Base-by-base conservation (phyloP, 1,140 invertebrate genomes). In the Chymomyza costata region DNA sequence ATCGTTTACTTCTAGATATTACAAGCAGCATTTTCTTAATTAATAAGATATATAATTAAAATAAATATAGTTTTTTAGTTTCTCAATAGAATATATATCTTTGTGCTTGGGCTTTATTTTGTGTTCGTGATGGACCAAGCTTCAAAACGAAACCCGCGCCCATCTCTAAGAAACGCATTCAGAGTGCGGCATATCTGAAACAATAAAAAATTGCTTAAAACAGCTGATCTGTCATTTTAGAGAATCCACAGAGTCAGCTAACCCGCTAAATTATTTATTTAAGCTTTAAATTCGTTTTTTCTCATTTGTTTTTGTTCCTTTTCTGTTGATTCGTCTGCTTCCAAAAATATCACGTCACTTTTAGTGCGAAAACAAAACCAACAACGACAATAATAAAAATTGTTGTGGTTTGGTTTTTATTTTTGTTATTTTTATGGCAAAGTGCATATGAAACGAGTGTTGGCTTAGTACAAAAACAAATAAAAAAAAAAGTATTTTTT, bases 181-280 rank as follows among this genome's bases (percentile, higher is more conserved):
- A n/a, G n/a, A n/a, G n/a, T n/a, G n/a, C n/a, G n/a, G n/a, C n/a
- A n/a, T n/a, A n/a, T n/a, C n/a, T n/a, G n/a, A n/a, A n/a, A n/a
- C n/a, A n/a, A n/a, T n/a, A 38, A 48, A 38, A 39, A 35, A 39
- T 0, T 38, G 21, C 25, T 8, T n/a, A 46, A 65, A 47, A 41
- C 47, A 58, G 40, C 71, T 74, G 69, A 68, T 66, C 64, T 57
- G 51, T 60, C 69, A 71, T 71, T 71, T 46, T 14, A 7, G n/a
- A 38, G 38, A n/a, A n/a, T n/a, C n/a, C n/a, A n/a, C 28, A 28
- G 19, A 13, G 8, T 15, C 13, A 39, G 16, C 11, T 35, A 19
- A 1, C 13, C n/a, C 17, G 34, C 45, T 45, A 56, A 53, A 17
- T 46, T 55, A 52, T 66, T 66, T 58, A 51, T 57, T 53, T 56